A percentile compares a stretch with the other conserved stretches of the same genome.
Conservation (phyloP, 2,113 vertebrate species). For the Monopterus albus region DNA sequence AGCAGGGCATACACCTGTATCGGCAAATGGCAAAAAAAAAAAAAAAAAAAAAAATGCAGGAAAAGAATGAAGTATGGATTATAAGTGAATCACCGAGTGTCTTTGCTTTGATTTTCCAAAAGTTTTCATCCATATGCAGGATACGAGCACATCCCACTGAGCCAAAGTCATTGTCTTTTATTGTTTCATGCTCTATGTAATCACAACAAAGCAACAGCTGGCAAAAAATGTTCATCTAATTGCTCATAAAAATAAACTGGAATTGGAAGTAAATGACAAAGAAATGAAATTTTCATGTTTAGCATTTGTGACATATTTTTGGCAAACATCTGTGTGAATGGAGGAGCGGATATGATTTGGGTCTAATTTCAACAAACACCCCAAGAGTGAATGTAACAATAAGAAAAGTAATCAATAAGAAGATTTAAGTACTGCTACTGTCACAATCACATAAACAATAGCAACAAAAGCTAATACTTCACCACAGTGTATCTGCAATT, state of each 20-base stretch:
- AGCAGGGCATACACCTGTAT: background rate
- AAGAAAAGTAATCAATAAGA: slow-evolving; percentile 19
- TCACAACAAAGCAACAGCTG: no score
- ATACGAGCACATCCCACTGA: slow-evolving; percentile 3
- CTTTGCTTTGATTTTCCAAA: background rate
- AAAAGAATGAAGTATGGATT: background rate
- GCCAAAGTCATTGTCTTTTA: slow-evolving; percentile 12
- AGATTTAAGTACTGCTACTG: slow-evolving; percentile 8
- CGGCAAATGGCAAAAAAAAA: background rate
- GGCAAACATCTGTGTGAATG: background rate
- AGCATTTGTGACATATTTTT: background rate
- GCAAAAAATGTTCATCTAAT: no score
- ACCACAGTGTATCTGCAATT: slow-evolving; percentile 1
- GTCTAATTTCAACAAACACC: no score
- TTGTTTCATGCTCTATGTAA: slow-evolving; percentile 25
- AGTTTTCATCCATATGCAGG: background rate
- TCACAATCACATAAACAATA: slow-evolving; percentile 8
- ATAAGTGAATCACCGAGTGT: background rate
- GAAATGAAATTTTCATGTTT: background rate
- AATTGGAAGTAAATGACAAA: slow-evolving; percentile 18
- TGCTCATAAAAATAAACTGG: slow-evolving; percentile 14
- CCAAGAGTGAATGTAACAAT: background rate
- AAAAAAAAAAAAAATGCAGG: no score
- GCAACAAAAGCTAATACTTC: no score
- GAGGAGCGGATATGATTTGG: background rate